phyloP scores from a whole-genome alignment of 2,797 vertebrate genomes.

The Sebastes hubbsi region DNA sequence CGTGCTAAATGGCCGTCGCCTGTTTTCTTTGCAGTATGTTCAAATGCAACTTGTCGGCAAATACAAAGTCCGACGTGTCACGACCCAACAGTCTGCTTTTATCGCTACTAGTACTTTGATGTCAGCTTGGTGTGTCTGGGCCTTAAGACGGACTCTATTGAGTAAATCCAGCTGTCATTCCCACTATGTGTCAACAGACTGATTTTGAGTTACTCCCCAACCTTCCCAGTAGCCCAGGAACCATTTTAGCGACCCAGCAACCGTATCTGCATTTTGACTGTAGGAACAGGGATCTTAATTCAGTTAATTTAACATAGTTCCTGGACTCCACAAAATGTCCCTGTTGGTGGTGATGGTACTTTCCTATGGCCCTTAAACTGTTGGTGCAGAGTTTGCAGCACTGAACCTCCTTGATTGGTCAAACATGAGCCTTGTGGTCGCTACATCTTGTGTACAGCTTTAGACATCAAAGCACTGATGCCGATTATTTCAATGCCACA shows the following conservation, averaged over 20 bases:
- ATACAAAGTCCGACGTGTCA: too few relatives aligned
- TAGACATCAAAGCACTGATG: background rate
- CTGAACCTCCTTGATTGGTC: background rate
- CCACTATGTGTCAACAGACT: background rate
- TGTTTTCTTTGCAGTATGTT: too few relatives aligned
- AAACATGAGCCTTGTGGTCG: background rate
- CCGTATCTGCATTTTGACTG: background rate
- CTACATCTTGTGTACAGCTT: background rate
- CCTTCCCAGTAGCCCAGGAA: background rate
- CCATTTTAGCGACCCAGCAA: background rate
- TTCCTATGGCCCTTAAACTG: background rate
- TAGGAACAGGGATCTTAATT: background rate
- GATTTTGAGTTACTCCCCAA: background rate
- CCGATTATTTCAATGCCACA: background rate
- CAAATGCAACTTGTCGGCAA: too few relatives aligned
- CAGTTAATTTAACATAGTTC: background rate
- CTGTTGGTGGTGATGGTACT: background rate
- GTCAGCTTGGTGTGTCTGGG: too few relatives aligned
- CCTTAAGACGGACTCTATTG: too few relatives aligned
- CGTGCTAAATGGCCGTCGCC: too few relatives aligned
- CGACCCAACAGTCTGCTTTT: too few relatives aligned
- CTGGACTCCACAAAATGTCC: background rate
- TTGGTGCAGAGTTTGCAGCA: background rate
- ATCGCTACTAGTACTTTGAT: too few relatives aligned
- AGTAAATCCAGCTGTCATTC: background rate